Conservation (phyloP, 2,113 vertebrate species). For the Pachycephala philippinensis region DNA sequence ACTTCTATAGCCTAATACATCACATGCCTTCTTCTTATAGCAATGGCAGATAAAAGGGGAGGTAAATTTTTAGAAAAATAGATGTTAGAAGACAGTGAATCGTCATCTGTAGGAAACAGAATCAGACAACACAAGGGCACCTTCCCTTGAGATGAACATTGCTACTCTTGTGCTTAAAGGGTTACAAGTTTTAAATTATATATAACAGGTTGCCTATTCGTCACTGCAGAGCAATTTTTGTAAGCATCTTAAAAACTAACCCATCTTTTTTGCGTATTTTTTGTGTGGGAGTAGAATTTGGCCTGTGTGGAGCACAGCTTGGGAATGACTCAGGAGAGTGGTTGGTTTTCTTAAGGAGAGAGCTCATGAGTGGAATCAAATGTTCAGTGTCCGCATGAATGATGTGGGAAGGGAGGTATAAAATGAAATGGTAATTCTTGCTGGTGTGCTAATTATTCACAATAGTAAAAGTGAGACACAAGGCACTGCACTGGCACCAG, state of each 20-base stretch:
- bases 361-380: background rate
- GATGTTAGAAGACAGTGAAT: background rate
- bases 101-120: background rate
- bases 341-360: background rate
- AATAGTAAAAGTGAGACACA: background rate
- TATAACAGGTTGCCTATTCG: background rate
- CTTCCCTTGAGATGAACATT: background rate
- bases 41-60: background rate
- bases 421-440: background rate
- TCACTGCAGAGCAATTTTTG: background rate
- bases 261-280: background rate
- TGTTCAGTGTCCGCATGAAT: background rate
- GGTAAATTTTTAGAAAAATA: background rate
- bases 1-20: background rate
- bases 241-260: background rate
- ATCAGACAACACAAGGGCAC: background rate
- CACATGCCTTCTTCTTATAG: background rate
- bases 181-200: background rate
- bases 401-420: background rate
- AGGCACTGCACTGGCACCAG: fast-evolving
- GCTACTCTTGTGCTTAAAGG: background rate
- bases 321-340: background rate
- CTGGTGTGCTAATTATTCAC: background rate
- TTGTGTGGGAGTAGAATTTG: background rate
- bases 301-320: background rate